Percentiles rank a stretch among this genome's conserved stretches.
phyloP scores from a whole-genome alignment of 2,888 invertebrate species.

The Epinotia brunnichana region DNA sequence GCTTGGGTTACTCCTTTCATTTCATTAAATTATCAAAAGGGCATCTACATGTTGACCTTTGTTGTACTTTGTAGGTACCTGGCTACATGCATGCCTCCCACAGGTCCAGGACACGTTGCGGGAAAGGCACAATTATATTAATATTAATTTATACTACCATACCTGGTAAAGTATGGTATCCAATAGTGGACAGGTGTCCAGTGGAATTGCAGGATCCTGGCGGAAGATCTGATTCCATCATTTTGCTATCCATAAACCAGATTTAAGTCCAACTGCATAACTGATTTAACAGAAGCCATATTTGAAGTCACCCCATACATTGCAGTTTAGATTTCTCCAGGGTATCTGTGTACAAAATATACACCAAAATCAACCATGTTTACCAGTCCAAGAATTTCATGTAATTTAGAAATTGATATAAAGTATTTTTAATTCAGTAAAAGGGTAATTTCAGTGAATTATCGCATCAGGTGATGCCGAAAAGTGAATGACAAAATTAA shows the following conservation, averaged over 20 bases:
- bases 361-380: not conserved
- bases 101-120: too few relatives aligned
- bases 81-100: too few relatives aligned
- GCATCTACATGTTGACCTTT: too few relatives aligned
- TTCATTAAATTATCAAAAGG: too few relatives aligned
- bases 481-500: not conserved
- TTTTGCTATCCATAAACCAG: slow-evolving; percentile 59
- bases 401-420: too few relatives aligned
- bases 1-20: too few relatives aligned
- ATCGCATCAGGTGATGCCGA: not conserved
- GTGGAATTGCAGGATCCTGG: slow-evolving; percentile 82
- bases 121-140: not conserved
- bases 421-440: not conserved
- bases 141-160: slow-evolving; percentile 44
- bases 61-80: too few relatives aligned
- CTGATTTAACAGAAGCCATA: slow-evolving; percentile 57
- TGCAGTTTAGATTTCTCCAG: slow-evolving; percentile 46
- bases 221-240: slow-evolving; percentile 81
- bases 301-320: slow-evolving; percentile 56
- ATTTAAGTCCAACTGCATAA: slow-evolving; percentile 52
- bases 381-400: not conserved
- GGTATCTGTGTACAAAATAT: slow-evolving; percentile 50
- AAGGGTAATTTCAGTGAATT: not conserved
- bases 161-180: slow-evolving; percentile 78
- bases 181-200: slow-evolving; percentile 81